These are phyloP conservation scores for Aramus guarauna DNA, from an alignment of 2,113 vertebrate species.

Conservation along the genomic window DNA sequence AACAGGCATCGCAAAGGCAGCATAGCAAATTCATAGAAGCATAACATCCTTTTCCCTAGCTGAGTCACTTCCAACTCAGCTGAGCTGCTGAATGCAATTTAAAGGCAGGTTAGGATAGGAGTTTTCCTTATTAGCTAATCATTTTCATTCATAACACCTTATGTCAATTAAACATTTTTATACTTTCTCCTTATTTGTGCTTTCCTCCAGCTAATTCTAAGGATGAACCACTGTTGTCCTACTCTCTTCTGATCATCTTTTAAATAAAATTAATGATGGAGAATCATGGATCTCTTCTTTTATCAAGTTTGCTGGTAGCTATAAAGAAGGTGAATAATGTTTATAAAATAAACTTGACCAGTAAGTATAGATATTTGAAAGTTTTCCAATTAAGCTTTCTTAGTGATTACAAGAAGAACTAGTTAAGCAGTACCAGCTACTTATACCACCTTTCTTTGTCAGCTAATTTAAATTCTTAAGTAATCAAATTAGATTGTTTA, in stretches of 20 bases:
- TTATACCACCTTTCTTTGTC: background rate
- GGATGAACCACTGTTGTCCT: background rate
- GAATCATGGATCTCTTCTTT: background rate
- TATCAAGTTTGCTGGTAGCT: background rate
- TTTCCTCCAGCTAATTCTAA: background rate
- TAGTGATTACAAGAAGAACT: background rate
- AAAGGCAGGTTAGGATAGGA: background rate
- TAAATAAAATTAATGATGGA: background rate
- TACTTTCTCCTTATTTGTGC: background rate
- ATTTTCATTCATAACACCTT: background rate
- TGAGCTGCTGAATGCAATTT: background rate
- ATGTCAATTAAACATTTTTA: background rate
- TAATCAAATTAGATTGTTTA: background rate
- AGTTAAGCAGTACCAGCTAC: background rate
- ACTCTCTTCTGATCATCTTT: background rate
- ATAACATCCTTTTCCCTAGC: fast-evolving
- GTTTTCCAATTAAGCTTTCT: background rate
- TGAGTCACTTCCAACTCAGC: no score
- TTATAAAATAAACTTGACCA: background rate
- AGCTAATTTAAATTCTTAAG: background rate
- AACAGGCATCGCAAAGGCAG: fast-evolving
- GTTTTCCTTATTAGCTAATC: background rate
- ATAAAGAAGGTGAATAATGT: background rate
- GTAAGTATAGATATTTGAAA: background rate
- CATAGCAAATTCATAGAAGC: fast-evolving